Conservation (phyloP, 2,888 invertebrate genomes). For the Atethmia centrago region DNA sequence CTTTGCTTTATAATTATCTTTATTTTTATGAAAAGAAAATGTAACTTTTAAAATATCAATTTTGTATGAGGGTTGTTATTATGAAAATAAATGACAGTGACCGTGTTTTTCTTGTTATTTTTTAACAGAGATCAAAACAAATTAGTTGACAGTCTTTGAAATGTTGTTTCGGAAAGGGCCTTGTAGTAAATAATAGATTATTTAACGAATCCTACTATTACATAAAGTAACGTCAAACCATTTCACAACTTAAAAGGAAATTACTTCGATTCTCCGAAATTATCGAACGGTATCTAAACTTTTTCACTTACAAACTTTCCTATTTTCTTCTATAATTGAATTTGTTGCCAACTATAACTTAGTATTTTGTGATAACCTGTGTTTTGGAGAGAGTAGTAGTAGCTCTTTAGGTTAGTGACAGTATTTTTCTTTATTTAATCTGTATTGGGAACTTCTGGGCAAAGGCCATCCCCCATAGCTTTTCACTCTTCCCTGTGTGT, state of each 20-base stretch:
- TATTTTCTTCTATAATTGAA: slow-evolving; percentile 63
- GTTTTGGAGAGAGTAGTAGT: slow-evolving; percentile 9
- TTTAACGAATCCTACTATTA: not conserved
- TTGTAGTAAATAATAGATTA: not conserved
- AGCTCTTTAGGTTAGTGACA: not conserved
- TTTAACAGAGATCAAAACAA: not conserved
- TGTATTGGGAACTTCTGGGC: too few species aligned
- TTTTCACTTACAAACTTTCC: slow-evolving; percentile 65
- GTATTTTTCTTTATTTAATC: too few species aligned
- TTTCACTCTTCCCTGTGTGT: too few species aligned
- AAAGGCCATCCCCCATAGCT: too few species aligned
- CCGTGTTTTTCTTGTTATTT: not conserved
- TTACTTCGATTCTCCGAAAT: slow-evolving; percentile 51
- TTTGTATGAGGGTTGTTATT: slow-evolving; percentile 1
- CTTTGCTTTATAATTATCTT: not conserved
- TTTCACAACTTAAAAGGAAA: slow-evolving; percentile 55
- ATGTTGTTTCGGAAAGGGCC: not conserved
- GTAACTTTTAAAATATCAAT: not conserved
- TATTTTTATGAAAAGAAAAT: slow-evolving; percentile 16
- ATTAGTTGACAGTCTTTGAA: not conserved
- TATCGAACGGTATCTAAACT: slow-evolving; percentile 63
- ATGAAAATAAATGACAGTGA: slow-evolving; percentile 18
- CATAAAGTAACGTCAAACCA: slow-evolving; percentile 24
- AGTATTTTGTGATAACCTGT: slow-evolving; percentile 34
- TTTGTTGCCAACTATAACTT: slow-evolving; percentile 59